Conservation (phyloP, 2,113 vertebrate genomes). For the Trichechus manatus region DNA sequence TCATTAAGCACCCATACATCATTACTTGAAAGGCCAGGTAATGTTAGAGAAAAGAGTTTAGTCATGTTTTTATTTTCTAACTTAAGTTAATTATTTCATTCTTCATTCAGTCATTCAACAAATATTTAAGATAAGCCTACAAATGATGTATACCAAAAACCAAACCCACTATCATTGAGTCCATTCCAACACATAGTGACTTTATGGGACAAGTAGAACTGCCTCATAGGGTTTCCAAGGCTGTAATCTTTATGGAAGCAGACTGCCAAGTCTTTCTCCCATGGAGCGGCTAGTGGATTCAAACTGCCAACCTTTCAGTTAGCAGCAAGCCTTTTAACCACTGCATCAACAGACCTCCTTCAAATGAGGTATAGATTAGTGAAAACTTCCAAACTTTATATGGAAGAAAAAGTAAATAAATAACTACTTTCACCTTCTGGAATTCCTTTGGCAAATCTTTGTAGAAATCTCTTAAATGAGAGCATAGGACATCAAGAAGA, state of each 20-base stretch:
- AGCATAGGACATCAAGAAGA: not conserved
- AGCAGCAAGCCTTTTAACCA: no score
- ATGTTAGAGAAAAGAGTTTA: conserved; percentile 22
- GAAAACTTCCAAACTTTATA: not conserved
- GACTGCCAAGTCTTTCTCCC: no score
- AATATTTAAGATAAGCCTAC: not conserved
- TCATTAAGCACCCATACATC: not conserved
- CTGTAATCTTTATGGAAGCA: no score
- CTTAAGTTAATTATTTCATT: conserved; percentile 15
- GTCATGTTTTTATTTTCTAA: not conserved
- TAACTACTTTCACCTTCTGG: not conserved
- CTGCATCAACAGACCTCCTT: no score
- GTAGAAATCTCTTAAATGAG: conserved; percentile 30
- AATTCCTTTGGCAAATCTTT: not conserved
- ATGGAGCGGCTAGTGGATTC: no score
- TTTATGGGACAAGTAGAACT: no score
- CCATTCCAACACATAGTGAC: no score
- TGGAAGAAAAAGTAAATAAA: not conserved
- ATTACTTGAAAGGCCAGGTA: not conserved
- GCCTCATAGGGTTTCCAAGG: no score
- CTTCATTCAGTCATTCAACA: not conserved
- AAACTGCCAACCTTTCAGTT: no score
- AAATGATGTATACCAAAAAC: no score
- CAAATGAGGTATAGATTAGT: not conserved
- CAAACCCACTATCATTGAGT: no score